Conservation (phyloP, 2,797 vertebrate genomes). For the Phataginus tetradactyla region DNA sequence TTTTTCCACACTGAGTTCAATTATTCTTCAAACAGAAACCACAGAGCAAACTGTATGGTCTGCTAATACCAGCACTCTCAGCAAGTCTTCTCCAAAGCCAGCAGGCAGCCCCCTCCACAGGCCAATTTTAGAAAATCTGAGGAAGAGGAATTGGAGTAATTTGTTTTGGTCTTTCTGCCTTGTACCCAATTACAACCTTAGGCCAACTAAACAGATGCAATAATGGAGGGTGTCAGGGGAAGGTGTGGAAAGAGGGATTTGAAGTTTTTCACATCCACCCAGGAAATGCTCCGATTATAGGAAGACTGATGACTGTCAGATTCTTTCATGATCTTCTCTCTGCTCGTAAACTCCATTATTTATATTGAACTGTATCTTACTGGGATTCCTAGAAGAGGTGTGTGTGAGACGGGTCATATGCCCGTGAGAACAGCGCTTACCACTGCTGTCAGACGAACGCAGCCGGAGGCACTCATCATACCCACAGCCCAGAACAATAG, state of each 20-base stretch:
- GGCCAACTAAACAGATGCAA: background rate
- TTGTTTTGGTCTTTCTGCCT: constrained; percentile 6
- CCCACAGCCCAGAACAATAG: background rate
- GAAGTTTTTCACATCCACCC: background rate
- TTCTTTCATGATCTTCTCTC: background rate
- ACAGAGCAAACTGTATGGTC: background rate
- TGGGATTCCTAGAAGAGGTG: background rate
- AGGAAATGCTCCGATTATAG: background rate
- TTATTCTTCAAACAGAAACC: background rate
- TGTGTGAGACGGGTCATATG: background rate
- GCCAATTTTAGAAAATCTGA: constrained; percentile 49
- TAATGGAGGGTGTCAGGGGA: background rate
- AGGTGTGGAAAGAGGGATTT: background rate
- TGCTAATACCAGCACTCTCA: background rate
- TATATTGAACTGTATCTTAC: background rate
- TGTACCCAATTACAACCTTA: constrained; percentile 24
- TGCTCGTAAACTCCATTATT: background rate
- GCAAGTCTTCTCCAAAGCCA: background rate
- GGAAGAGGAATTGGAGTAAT: background rate
- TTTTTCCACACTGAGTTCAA: background rate
- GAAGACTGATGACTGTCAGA: background rate
- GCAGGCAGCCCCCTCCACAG: background rate
- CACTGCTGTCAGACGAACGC: background rate
- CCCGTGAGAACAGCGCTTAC: background rate
- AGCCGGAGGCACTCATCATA: background rate